phyloP scores from a whole-genome alignment of 2,888 invertebrate species.

The Platycheirus albimanus region DNA sequence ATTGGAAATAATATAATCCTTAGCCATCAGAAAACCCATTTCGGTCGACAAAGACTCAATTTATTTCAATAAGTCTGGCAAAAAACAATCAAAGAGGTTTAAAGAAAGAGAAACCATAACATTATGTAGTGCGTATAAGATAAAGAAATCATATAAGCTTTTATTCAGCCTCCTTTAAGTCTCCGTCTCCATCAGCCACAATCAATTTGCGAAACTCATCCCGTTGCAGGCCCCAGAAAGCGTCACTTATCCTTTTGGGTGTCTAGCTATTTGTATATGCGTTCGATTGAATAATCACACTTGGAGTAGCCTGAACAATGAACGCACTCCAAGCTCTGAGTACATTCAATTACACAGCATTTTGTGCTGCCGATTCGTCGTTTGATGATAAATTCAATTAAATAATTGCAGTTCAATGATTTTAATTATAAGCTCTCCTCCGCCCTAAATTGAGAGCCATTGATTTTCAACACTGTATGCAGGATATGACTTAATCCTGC shows the following conservation, averaged over 20 bases:
- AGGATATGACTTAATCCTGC: slow-evolving; percentile 44
- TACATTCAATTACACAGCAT: slow-evolving; percentile 65
- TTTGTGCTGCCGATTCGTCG: slow-evolving; percentile 54
- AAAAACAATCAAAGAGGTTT: too few relatives aligned
- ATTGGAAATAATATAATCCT: too few relatives aligned
- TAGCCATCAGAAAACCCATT: too few relatives aligned
- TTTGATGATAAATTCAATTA: slow-evolving; percentile 75
- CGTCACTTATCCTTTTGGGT: slow-evolving; percentile 58
- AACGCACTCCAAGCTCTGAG: slow-evolving; percentile 28
- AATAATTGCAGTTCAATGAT: slow-evolving; percentile 75
- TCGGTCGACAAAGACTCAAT: too few relatives aligned
- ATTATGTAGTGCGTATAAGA: too few relatives aligned
- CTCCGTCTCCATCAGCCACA: not conserved
- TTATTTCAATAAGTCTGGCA: too few relatives aligned
- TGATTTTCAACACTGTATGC: slow-evolving; percentile 50
- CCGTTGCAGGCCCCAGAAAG: not conserved
- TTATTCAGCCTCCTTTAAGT: too few relatives aligned
- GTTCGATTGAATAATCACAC: slow-evolving; percentile 70
- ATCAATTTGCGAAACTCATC: not conserved
- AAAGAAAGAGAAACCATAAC: too few relatives aligned
- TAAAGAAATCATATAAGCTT: too few relatives aligned
- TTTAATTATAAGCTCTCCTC: slow-evolving; percentile 75
- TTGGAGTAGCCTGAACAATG: slow-evolving; percentile 42
- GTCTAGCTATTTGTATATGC: slow-evolving; percentile 46
- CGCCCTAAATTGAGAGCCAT: slow-evolving; percentile 47